A percentile compares a stretch with the other conserved stretches of the same genome.
These are phyloP conservation scores for Salarias fasciatus DNA, from an alignment of 2,797 vertebrate species.

Conservation along the genomic window DNA sequence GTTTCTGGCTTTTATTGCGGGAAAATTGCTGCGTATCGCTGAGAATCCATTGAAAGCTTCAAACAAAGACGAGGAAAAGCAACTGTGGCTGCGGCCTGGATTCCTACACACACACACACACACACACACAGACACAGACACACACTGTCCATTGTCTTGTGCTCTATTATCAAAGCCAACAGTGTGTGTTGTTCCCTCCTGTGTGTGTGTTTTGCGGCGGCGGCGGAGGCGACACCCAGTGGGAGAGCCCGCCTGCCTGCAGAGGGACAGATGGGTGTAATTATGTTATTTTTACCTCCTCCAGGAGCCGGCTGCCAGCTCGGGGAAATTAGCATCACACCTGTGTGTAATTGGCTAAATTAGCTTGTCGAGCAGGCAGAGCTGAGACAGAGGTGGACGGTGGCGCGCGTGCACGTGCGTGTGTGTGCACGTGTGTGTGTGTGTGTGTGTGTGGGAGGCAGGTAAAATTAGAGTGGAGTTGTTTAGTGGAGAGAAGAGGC, in stretches of 20 bases:
- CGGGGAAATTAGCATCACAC: conserved; percentile 87
- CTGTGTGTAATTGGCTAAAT: conserved; percentile 88
- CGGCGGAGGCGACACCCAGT: conserved; percentile 68
- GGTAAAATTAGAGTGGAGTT: conserved; percentile 76
- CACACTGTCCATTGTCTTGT: conserved; percentile 56
- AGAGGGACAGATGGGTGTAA: conserved; percentile 82
- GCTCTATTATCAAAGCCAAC: conserved; percentile 55
- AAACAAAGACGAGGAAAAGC: conserved; percentile 61
- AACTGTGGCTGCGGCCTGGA: conserved; percentile 59
- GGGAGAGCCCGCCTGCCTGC: conserved; percentile 69
- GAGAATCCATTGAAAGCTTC: conserved; percentile 46
- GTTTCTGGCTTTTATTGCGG: conserved; percentile 47
- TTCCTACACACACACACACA: conserved; percentile 50
- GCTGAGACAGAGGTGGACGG: conserved; percentile 80
- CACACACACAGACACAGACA: conserved; percentile 40
- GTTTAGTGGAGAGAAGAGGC: conserved; percentile 72
- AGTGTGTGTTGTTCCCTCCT: too few species aligned
- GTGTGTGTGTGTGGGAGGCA: conserved; percentile 61
- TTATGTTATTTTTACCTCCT: conserved; percentile 88
- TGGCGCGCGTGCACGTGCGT: conserved; percentile 38
- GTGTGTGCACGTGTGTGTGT: conserved; percentile 47
- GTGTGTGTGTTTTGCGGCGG: conserved; percentile 61
- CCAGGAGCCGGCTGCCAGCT: conserved; percentile 79
- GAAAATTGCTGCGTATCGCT: conserved; percentile 58
- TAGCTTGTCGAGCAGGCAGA: conserved; percentile 83